Conservation (phyloP, 2,113 vertebrate genomes). For the Ammodytes marinus region DNA sequence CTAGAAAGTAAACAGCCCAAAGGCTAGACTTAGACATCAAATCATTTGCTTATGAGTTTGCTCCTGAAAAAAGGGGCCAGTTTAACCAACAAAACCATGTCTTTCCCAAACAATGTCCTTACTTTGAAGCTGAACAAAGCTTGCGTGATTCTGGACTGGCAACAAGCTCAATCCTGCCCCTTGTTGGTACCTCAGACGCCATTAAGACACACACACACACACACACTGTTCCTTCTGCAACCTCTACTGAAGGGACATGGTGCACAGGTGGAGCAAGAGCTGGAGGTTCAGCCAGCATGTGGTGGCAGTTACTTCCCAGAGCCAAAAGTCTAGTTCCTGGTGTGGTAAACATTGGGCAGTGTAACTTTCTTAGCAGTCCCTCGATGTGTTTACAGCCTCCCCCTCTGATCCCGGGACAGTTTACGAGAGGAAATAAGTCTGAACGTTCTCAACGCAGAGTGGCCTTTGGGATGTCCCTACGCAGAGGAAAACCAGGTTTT, state of each 20-base stretch:
- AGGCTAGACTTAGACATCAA: slow-evolving; percentile 15
- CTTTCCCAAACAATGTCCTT: slow-evolving; percentile 40
- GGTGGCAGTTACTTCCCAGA: slow-evolving; percentile 29
- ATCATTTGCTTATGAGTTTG: background rate
- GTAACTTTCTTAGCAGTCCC: slow-evolving; percentile 40
- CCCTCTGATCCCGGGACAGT: slow-evolving; percentile 65
- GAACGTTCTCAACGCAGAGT: slow-evolving; percentile 47
- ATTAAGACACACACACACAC: slow-evolving; percentile 41
- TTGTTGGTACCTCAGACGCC: slow-evolving; percentile 25
- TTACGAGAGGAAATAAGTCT: slow-evolving; percentile 70
- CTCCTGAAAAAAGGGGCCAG: background rate
- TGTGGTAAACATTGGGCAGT: slow-evolving; percentile 6
- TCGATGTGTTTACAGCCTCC: slow-evolving; percentile 66
- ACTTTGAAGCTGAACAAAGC: slow-evolving; percentile 22
- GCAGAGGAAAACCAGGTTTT: slow-evolving; percentile 41
- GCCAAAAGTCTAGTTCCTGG: slow-evolving; percentile 19
- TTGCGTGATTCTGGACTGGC: background rate
- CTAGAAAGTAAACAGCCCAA: slow-evolving; percentile 17
- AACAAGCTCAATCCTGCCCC: background rate
- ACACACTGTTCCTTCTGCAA: slow-evolving; percentile 19
- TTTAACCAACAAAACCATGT: slow-evolving; percentile 14
- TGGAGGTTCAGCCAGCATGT: background rate
- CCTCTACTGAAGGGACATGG: background rate
- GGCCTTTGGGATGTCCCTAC: slow-evolving; percentile 58
- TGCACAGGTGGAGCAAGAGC: slow-evolving; percentile 22